A percentile compares a stretch with the other conserved stretches of the same genome.
phyloP scores from a whole-genome alignment of 2,113 vertebrate genomes.

The Fregata magnificens region DNA sequence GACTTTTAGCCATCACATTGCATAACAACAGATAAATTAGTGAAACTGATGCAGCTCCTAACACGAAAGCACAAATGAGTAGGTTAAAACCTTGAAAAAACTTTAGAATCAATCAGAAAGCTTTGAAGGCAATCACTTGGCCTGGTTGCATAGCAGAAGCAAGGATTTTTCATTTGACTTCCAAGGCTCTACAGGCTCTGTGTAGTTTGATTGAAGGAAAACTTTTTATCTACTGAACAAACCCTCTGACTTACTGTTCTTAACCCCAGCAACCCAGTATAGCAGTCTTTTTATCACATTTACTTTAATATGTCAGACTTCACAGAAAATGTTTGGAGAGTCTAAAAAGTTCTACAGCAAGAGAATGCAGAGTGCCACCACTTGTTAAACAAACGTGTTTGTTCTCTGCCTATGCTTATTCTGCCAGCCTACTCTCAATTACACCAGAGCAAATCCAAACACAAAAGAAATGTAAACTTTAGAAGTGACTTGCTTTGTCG shows the following conservation, averaged over 20 bases:
- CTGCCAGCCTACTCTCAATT: background rate
- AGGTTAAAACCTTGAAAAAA: background rate
- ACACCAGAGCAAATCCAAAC: background rate
- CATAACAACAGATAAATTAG: background rate
- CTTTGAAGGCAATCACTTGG: conserved; percentile 15
- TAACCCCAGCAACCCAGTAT: background rate
- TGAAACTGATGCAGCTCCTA: background rate
- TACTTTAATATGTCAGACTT: background rate
- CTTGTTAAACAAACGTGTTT: conserved; percentile 16
- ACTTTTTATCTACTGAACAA: conserved; percentile 18
- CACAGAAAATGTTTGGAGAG: conserved; percentile 20
- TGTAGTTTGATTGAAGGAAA: background rate
- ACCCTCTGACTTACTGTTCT: conserved; percentile 22
- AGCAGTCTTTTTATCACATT: background rate
- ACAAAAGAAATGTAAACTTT: background rate
- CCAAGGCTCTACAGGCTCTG: background rate
- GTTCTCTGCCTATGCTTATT: background rate
- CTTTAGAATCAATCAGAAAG: background rate
- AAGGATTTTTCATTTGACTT: conserved; percentile 15
- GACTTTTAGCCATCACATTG: background rate
- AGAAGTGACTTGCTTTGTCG: background rate
- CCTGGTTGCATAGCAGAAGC: background rate
- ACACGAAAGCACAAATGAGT: background rate
- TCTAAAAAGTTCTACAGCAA: background rate
- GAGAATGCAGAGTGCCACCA: background rate